Evolutionary conservation across 1,140 invertebrate species (phyloP).

Genomic region (Limonius californicus): DNA sequence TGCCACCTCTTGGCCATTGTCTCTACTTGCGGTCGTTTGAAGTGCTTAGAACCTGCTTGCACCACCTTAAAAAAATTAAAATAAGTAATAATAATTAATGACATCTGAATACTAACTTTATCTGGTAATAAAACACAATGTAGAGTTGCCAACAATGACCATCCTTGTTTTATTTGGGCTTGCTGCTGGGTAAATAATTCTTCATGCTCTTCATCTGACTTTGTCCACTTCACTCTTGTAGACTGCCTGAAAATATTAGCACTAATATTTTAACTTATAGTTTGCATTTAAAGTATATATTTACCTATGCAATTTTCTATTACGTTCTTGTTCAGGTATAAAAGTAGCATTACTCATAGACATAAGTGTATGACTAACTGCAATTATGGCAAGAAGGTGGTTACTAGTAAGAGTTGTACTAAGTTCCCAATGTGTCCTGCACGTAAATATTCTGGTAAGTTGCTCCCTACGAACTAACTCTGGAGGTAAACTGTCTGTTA

Average conservation of each 20-base stretch:
- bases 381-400: constrained; percentile 90
- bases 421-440: constrained; percentile 90
- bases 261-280: no score
- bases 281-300: no score
- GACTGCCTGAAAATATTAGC: constrained; percentile 37
- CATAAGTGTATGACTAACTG: constrained; percentile 95
- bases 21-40: constrained; percentile 92
- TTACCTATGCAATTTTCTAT: constrained; percentile 67
- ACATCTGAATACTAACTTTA: constrained; percentile 59
- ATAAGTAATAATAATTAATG: no score
- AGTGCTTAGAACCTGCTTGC: constrained; percentile 66
- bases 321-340: constrained; percentile 76
- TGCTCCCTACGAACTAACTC: constrained; percentile 73
- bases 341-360: constrained; percentile 97
- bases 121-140: constrained; percentile 96
- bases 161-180: constrained; percentile 92
- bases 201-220: constrained; percentile 73
- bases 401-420: constrained; percentile 93
- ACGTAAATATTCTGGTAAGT: constrained; percentile 75
- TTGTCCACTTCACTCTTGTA: constrained; percentile 58
- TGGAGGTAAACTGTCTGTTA: constrained; percentile 64
- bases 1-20: constrained; percentile 97
- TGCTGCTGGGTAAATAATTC: constrained; percentile 80
- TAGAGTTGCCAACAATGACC: constrained; percentile 91
- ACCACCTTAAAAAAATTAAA: constrained; percentile 34